A percentile compares a stretch with the other conserved stretches of the same genome.
These are phyloP conservation scores for Cenopis cana DNA, from an alignment of 2,888 invertebrate species.

Conservation along the genomic window DNA sequence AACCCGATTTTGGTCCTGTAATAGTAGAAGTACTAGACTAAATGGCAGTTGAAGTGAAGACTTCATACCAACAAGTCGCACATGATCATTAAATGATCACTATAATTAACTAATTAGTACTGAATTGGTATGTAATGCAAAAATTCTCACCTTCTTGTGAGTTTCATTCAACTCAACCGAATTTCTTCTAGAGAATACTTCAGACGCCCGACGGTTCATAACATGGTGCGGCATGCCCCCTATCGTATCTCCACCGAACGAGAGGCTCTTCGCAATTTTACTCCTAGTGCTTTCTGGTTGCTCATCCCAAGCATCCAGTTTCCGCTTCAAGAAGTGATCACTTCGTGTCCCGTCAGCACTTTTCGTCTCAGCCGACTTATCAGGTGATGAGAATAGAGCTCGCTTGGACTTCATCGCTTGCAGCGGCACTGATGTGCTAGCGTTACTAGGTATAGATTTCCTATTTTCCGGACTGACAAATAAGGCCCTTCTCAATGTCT, in stretches of 20 bases:
- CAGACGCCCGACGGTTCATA: slow-evolving; percentile 72
- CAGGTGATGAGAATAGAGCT: slow-evolving; percentile 87
- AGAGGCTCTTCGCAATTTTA: slow-evolving; percentile 85
- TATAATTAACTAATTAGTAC: not conserved
- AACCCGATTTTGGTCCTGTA: not conserved
- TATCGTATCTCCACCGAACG: slow-evolving; percentile 81
- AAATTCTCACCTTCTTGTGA: slow-evolving; percentile 85
- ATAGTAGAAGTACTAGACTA: not conserved
- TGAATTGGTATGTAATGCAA: not conserved
- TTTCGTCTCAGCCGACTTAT: slow-evolving; percentile 72
- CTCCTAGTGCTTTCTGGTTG: slow-evolving; percentile 64
- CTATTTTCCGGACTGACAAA: slow-evolving; percentile 89
- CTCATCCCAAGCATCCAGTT: slow-evolving; percentile 78
- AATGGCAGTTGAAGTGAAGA: not conserved
- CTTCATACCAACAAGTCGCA: not conserved
- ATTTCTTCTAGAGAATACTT: slow-evolving; percentile 64
- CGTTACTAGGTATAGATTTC: slow-evolving; percentile 58
- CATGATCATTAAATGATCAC: not conserved
- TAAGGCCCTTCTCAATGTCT: slow-evolving; percentile 88
- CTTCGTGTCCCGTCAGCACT: slow-evolving; percentile 69
- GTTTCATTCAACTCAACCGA: slow-evolving; percentile 84
- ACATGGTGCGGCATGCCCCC: slow-evolving; percentile 56
- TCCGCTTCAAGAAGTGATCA: slow-evolving; percentile 74
- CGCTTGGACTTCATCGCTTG: slow-evolving; percentile 86
- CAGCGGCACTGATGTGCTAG: slow-evolving; percentile 75